phyloP scores from a whole-genome alignment of 2,888 invertebrate species.

The Steinernema hermaphroditum region DNA sequence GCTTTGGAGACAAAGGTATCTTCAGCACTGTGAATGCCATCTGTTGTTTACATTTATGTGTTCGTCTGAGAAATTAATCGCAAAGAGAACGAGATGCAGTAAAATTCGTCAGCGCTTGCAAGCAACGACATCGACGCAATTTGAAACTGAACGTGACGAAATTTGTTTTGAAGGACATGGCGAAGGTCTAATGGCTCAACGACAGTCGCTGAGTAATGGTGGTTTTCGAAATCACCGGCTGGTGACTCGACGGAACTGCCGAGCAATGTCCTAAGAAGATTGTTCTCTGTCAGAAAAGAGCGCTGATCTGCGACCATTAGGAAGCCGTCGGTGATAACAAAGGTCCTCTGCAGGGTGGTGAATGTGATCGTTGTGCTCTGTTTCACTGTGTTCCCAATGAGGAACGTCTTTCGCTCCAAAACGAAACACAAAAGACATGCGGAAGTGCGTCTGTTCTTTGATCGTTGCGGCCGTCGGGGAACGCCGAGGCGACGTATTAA shows the following conservation, averaged over 20 bases:
- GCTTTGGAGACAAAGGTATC: no score
- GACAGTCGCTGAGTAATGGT: neutral
- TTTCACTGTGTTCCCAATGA: neutral
- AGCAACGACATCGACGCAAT: neutral
- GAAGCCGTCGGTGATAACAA: no score
- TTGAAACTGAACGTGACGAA: conserved; percentile 5
- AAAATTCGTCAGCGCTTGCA: neutral
- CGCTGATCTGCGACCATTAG: neutral
- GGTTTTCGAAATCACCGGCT: neutral
- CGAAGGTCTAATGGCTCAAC: neutral
- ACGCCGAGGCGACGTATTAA: neutral
- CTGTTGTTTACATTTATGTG: neutral
- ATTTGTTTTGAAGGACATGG: neutral
- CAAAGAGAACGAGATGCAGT: neutral
- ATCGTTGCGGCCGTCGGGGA: neutral
- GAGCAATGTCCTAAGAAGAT: neutral
- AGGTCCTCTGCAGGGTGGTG: conserved; percentile 6
- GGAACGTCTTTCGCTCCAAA: neutral
- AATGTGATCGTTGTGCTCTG: conserved; percentile 21
- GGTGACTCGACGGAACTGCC: neutral
- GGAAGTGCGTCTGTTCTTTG: conserved; percentile 28
- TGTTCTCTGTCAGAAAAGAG: neutral
- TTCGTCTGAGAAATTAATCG: conserved; percentile 5
- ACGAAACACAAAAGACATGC: conserved; percentile 21
- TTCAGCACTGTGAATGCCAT: no score